Evolutionary conservation across 2,113 vertebrate genomes (phyloP), one percentile per base, ranked within the genome.

Genomic region (Sebastes fasciatus): DNA sequence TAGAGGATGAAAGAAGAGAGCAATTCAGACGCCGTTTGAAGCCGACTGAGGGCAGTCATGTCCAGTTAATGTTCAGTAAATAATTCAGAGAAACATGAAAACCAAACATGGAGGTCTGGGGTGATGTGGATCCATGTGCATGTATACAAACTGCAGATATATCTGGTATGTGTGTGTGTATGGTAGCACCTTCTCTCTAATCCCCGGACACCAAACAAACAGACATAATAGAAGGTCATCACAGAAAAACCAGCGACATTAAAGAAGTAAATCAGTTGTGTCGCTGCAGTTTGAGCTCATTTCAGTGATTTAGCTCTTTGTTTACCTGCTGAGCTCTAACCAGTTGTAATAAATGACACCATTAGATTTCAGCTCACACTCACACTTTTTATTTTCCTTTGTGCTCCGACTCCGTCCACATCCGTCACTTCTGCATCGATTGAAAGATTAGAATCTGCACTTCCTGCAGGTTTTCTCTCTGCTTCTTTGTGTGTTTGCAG

Each of bases 401-500:
- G 40, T 21, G 48, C 12, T 40, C 9, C 77, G 11, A 9, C 61
- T 72, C 10, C 19, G n/a, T 21, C 67, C 52, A 52, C 80, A 72
- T 87, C 26, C 43, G 49, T 64, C 77, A 73, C 10, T 64, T 13
- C 76, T 66, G 42, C 62, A 67, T 73, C 16, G 61, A 80, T 19
- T 61, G 52, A 26, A 13, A 78, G 86, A 85, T 88, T 79, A 85
- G 4, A 55, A 88, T 85, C 78, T 81, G 61, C 64, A 7, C 51
- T 16, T 73, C 42, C 79, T 62, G 82, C 79, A 79, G 69, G 51
- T 74, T 77, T 67, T 43, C 9, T 63, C 34, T 76, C 10, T 12
- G 23, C 48, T 49, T 54, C 10, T 21, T 21, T 45, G 19, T 1
- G 4, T 21, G 48, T 70, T 71, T 71, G n/a, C 52, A 16, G 19